Conservation (phyloP, 2,113 vertebrate genomes). For the Atrichornis clamosus region DNA sequence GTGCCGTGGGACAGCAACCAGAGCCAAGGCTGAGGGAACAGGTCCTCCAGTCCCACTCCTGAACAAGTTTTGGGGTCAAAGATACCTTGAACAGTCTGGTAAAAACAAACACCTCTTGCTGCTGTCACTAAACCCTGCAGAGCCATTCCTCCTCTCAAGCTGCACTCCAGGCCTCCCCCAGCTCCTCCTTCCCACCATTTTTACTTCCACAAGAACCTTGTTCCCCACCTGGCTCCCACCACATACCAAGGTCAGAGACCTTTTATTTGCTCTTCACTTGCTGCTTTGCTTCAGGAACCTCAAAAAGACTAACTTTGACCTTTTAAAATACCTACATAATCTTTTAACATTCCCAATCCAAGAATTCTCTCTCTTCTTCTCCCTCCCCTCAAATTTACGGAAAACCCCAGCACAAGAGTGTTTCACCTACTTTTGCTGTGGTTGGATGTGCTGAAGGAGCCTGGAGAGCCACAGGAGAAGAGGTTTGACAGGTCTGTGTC, state of each 20-base stretch:
- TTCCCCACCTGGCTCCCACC: neutral
- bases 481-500: neutral
- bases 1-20: neutral
- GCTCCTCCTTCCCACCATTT: neutral
- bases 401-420: neutral
- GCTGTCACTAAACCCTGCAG: neutral
- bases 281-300: neutral
- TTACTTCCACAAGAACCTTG: neutral
- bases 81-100: accelerated
- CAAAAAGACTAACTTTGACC: neutral
- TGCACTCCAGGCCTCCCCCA: neutral
- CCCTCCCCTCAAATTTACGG: neutral
- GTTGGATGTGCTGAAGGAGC: neutral
- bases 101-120: neutral
- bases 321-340: neutral
- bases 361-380: neutral
- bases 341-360: neutral
- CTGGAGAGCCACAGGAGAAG: neutral
- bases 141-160: neutral
- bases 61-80: neutral
- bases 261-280: neutral
- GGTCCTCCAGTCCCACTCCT: neutral
- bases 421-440: constrained; percentile 27
- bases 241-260: neutral
- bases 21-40: accelerated